A percentile compares a stretch with the other conserved stretches of the same genome.
Conservation (phyloP, 1,140 invertebrate genomes). For the Lucilia sericata region DNA sequence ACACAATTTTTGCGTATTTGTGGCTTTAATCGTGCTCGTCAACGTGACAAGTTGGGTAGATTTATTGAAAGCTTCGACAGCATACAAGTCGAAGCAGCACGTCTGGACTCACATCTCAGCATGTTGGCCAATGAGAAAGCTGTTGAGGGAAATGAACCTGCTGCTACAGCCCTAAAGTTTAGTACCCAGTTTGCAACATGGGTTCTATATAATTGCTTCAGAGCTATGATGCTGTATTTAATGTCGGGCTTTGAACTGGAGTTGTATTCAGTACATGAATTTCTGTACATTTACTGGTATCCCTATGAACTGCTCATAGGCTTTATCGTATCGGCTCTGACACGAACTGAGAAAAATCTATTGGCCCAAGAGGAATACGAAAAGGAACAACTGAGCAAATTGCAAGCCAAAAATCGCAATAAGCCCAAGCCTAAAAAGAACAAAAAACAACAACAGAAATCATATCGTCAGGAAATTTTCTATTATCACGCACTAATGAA, state of each 20-base stretch:
- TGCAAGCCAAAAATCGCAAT: constrained; percentile 71
- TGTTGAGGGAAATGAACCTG: constrained; percentile 59
- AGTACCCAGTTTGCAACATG: constrained; percentile 94
- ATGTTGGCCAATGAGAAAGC: constrained; percentile 67
- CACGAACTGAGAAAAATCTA: constrained; percentile 87
- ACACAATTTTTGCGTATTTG: constrained; percentile 89
- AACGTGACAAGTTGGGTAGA: constrained; percentile 92
- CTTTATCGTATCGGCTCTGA: constrained; percentile 91
- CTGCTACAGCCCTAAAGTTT: constrained; percentile 71
- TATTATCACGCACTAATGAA: constrained; percentile 92
- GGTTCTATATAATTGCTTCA: constrained; percentile 95
- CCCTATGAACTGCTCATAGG: constrained; percentile 95
- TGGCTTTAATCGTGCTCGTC: constrained; percentile 94
- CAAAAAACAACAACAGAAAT: constrained; percentile 74
- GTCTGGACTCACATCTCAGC: constrained; percentile 88
- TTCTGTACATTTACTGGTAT: constrained; percentile 97
- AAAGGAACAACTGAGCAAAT: constrained; percentile 69
- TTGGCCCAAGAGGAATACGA: constrained; percentile 79
- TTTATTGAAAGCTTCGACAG: constrained; percentile 87
- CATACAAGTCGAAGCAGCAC: constrained; percentile 95
- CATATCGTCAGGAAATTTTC: constrained; percentile 85
- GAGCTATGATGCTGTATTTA: constrained; percentile 96
- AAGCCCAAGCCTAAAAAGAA: constrained; percentile 79
- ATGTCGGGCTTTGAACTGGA: constrained; percentile 95
- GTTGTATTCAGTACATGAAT: constrained; percentile 96